These are phyloP conservation scores for Brachionus plicatilis DNA, from an alignment of 1,140 invertebrate genomes.

Conservation along the genomic window DNA sequence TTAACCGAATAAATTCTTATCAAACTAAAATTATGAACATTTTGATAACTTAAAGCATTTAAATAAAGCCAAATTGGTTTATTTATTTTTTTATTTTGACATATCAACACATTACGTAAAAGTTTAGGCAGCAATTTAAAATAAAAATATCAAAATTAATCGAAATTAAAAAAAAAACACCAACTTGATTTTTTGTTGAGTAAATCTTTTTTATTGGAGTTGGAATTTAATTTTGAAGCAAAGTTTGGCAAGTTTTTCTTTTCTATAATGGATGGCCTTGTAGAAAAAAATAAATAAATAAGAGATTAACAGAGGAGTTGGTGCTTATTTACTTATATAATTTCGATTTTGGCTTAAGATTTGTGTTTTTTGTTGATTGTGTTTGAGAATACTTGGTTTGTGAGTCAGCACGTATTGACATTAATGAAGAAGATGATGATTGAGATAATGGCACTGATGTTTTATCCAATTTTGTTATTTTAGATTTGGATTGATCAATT, in stretches of 20 bases:
- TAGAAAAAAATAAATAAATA: not conserved
- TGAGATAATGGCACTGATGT: not conserved
- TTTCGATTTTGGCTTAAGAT: constrained; percentile 15
- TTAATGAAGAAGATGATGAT: constrained; percentile 17
- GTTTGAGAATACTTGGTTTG: constrained; percentile 19
- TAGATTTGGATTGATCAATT: not conserved
- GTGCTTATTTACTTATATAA: constrained; percentile 22
- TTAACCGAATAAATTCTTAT: not conserved
- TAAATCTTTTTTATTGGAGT: not conserved
- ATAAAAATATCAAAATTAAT: not conserved
- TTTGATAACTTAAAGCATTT: not conserved
- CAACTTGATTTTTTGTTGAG: constrained; percentile 4
- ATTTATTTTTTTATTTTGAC: not conserved
- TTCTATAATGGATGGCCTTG: constrained; percentile 16
- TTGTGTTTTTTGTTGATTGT: constrained; percentile 21
- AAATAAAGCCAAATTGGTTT: not conserved
- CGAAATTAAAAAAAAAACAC: constrained; percentile 5
- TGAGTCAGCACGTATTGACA: constrained; percentile 34
- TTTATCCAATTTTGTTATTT: not conserved
- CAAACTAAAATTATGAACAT: not conserved
- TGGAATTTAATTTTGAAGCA: not conserved
- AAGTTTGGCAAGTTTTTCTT: constrained; percentile 23
- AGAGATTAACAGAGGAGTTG: not conserved
- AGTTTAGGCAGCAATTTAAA: not conserved
- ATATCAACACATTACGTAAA: not conserved